These are phyloP conservation scores for Microchrysa polita DNA, from an alignment of 2,888 invertebrate genomes.

Conservation along the genomic window DNA sequence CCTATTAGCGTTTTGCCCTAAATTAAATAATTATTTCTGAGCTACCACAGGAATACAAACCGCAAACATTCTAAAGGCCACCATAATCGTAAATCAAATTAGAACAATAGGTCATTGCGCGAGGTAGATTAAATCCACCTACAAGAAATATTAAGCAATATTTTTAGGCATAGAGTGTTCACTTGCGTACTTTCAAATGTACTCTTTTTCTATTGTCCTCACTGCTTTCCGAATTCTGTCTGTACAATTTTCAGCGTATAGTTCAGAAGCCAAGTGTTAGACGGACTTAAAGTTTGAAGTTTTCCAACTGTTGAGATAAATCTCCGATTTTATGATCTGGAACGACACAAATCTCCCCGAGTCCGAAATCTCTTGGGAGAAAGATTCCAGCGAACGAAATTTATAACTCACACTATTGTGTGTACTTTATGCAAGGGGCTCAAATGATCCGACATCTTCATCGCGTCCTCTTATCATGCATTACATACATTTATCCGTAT, in stretches of 20 bases:
- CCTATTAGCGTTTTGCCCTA: too few relatives aligned
- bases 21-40: too few relatives aligned
- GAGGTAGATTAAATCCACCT: too few relatives aligned
- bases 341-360: conserved; percentile 50
- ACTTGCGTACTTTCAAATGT: too few relatives aligned
- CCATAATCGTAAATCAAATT: too few relatives aligned
- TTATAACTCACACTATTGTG: conserved; percentile 40
- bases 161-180: too few relatives aligned
- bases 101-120: too few relatives aligned
- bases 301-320: conserved; percentile 50
- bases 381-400: conserved; percentile 46
- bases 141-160: too few relatives aligned
- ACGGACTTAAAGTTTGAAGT: conserved; percentile 42
- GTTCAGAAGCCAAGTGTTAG: conserved; percentile 50
- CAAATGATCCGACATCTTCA: conserved; percentile 4
- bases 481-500: conserved; percentile 8
- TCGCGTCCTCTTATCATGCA: conserved; percentile 29
- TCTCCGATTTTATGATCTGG: conserved; percentile 51
- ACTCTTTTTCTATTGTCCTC: not conserved
- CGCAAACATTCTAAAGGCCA: too few relatives aligned
- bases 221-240: conserved; percentile 28
- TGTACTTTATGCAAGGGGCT: conserved; percentile 1
- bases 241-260: conserved; percentile 2
- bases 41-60: too few relatives aligned
- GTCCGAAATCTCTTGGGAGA: conserved; percentile 45